Conservation (phyloP, 2,797 vertebrate genomes). For the Pogonophryne albipinna region DNA sequence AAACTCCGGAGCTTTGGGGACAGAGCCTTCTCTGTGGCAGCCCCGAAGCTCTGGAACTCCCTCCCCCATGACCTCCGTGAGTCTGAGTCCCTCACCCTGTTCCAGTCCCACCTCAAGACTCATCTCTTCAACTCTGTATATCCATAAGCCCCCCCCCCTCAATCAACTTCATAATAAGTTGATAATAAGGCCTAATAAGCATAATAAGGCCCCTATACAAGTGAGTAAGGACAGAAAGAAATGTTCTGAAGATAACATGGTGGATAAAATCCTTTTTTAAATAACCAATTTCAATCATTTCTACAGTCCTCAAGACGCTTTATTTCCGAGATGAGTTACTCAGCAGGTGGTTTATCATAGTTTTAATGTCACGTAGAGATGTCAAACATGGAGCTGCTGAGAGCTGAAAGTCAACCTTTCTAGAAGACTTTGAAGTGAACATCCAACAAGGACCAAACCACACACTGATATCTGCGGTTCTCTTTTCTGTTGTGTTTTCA, state of each 20-base stretch:
- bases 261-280: neutral
- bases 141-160: too few relatives aligned
- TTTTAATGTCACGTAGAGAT: constrained; percentile 26
- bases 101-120: too few relatives aligned
- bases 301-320: neutral
- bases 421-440: neutral
- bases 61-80: too few relatives aligned
- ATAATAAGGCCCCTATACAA: neutral
- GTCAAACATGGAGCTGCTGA: neutral
- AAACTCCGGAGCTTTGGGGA: too few relatives aligned
- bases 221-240: neutral
- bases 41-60: too few relatives aligned
- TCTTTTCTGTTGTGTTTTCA: neutral
- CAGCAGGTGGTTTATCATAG: constrained; percentile 30
- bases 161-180: too few relatives aligned
- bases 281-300: neutral
- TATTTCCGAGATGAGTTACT: constrained; percentile 8
- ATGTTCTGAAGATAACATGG: neutral
- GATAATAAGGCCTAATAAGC: too few relatives aligned
- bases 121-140: too few relatives aligned
- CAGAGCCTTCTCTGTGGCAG: too few relatives aligned
- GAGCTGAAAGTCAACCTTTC: neutral
- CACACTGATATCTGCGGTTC: neutral
- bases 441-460: neutral
- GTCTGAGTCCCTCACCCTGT: too few relatives aligned